phyloP scores from a whole-genome alignment of 2,113 vertebrate genomes.

The Conger conger region DNA sequence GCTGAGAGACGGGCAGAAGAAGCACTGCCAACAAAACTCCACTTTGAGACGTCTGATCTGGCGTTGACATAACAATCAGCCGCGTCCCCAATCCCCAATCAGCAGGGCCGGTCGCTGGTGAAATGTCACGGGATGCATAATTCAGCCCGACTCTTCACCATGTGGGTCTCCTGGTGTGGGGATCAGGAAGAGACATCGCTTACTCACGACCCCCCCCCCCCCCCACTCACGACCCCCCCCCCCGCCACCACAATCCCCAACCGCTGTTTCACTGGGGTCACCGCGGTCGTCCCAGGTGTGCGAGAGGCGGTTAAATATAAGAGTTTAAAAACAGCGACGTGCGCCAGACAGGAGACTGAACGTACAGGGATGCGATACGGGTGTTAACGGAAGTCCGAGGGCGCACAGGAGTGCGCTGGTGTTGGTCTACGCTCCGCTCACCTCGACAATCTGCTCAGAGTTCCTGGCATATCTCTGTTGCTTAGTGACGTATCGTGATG shows the following conservation, averaged over 20 bases:
- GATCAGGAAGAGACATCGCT: not conserved
- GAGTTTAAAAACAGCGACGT: not conserved
- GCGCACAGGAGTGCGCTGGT: not conserved
- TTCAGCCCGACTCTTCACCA: not conserved
- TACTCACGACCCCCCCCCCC: not conserved
- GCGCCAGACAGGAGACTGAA: not conserved
- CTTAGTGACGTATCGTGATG: no score
- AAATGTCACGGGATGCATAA: slow-evolving; percentile 1
- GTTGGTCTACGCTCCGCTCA: no score
- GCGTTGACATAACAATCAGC: not conserved
- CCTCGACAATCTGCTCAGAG: no score
- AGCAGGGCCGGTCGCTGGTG: not conserved
- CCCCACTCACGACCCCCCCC: not conserved
- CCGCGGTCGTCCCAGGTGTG: not conserved
- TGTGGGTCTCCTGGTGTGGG: not conserved
- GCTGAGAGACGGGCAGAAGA: not conserved
- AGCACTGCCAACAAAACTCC: not conserved
- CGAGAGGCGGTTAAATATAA: not conserved
- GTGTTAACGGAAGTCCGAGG: not conserved
- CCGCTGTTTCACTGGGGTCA: not conserved
- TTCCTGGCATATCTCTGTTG: no score
- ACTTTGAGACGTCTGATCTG: not conserved
- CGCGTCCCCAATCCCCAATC: no score
- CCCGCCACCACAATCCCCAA: not conserved
- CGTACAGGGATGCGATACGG: not conserved